Conservation (phyloP, 2,113 vertebrate genomes). For the Oreochromis tanganicae region DNA sequence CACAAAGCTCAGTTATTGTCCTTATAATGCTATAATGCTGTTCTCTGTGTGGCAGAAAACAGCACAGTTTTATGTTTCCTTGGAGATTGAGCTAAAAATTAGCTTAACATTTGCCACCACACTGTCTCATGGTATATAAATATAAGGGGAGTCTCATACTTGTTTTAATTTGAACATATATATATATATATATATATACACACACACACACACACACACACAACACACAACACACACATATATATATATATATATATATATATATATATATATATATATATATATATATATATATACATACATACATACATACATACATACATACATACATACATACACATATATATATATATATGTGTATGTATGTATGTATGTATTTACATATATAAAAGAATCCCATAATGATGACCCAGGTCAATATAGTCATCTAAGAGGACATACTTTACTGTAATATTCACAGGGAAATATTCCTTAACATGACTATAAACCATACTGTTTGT, state of each 20-base stretch:
- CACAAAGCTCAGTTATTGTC: not conserved
- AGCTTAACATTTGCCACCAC: not conserved
- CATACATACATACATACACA: too few species aligned
- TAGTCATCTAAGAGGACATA: not conserved
- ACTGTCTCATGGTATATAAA: not conserved
- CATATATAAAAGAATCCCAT: not conserved
- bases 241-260: too few species aligned
- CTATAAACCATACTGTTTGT: constrained; percentile 8
- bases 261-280: too few species aligned
- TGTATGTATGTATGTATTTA: not conserved
- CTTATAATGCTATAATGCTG: not conserved
- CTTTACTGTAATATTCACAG: not conserved
- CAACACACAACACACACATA: too few species aligned
- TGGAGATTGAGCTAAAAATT: constrained; percentile 39
- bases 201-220: too few species aligned
- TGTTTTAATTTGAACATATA: not conserved
- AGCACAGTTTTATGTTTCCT: constrained; percentile 26
- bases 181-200: too few species aligned
- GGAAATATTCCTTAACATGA: not conserved
- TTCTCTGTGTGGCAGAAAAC: not conserved
- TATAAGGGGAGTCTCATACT: not conserved
- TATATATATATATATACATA: too few species aligned
- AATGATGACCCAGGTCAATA: not conserved
- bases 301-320: too few species aligned
- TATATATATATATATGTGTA: too few species aligned